Base-by-base conservation (phyloP, 1,140 invertebrate species). In the Cotesia glomerata region DNA sequence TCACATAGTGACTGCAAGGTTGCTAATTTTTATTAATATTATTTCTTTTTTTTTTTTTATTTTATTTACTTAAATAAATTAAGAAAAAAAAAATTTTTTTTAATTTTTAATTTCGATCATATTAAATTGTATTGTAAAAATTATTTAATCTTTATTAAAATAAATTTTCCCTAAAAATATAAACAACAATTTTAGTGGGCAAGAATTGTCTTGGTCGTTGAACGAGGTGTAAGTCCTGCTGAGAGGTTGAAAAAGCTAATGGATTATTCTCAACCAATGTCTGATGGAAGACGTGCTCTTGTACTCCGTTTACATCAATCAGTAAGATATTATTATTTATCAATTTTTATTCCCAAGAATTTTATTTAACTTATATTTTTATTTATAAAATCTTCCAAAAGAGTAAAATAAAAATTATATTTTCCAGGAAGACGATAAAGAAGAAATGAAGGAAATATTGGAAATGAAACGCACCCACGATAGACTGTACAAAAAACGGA, bases 191-290 rank as follows among this genome's bases (percentile, higher is more conserved):
- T 77, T 62, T 81, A 96, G 93, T 99, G 97, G 97, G 98, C 98
- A 0, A 89, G 97, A 73, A 99, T 99, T 74, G 97, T 99, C 13
- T 88, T 99, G 45, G 97, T 99, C 13, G 95, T 99, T 34, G 98
- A 99, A 84, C 89, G 98, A 86, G 97, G 97, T 5, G 95, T 99
- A 0, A 93, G 93, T 70, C 96, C 97, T 0, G 89, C 91, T 49
- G 94, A 97, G 82, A 88, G 97, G 63, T 84, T 95, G 18, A 92
- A 92, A 81, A 93, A 97, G 80, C 90, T 98, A 52, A 90, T 93
- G 85, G 91, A 92, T 49, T 99, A 99, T 84, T 97, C 96, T n/a
- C 95, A 98, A 83, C 94, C 96, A 0, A 97, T 98, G 94, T 96
- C 95, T 0, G 96, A 95, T 82, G 95, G 95, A 0, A 89, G 93